phyloP scores from a whole-genome alignment of 1,140 invertebrate species.

The Temnothorax longispinosus region DNA sequence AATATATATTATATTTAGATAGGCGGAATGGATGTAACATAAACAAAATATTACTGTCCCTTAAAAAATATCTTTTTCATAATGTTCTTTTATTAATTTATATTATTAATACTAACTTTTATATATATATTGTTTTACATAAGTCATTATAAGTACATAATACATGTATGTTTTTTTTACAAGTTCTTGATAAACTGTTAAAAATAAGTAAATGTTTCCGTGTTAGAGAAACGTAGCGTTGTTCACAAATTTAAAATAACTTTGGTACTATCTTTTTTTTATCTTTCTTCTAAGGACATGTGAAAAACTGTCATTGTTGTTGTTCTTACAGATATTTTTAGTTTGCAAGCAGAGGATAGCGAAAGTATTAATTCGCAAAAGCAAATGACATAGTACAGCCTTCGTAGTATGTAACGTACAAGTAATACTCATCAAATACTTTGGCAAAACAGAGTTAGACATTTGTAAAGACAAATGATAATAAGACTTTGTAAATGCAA shows the following conservation, averaged over 20 bases:
- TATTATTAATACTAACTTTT: no score
- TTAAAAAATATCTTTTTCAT: constrained; percentile 6
- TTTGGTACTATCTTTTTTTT: not conserved
- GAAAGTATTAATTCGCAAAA: not conserved
- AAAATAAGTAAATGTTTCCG: no score
- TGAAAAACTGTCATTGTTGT: constrained; percentile 21
- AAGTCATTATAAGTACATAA: no score
- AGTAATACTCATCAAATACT: not conserved
- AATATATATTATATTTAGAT: not conserved
- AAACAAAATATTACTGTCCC: constrained; percentile 5
- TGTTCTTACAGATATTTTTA: constrained; percentile 47
- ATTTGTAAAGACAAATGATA: not conserved
- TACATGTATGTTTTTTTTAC: no score
- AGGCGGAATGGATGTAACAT: not conserved
- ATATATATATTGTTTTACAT: no score
- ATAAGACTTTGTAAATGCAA: not conserved
- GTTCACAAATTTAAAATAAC: not conserved
- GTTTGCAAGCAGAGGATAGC: constrained; percentile 15
- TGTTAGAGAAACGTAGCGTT: no score
- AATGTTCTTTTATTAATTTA: constrained; percentile 37
- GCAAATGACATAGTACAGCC: not conserved
- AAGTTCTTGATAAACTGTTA: no score
- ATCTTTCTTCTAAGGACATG: not conserved
- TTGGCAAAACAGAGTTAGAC: not conserved
- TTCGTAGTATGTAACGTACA: constrained; percentile 2